Conservation (phyloP, 2,888 invertebrate species). For the Athetis lepigone region DNA sequence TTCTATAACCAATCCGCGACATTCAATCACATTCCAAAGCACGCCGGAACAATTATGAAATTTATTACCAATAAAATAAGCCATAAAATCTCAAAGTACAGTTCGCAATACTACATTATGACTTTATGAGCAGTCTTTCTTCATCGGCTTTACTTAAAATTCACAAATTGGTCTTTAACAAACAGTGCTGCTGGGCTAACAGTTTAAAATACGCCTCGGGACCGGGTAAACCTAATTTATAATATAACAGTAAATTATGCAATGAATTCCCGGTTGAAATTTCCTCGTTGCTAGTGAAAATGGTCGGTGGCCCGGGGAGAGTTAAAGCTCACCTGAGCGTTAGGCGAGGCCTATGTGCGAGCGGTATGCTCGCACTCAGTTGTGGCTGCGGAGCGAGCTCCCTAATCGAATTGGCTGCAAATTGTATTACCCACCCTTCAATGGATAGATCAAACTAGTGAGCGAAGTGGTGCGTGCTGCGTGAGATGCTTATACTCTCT, state of each 20-base stretch:
- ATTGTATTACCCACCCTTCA: constrained; percentile 65
- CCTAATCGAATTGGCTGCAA: constrained; percentile 61
- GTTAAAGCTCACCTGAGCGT: constrained; percentile 71
- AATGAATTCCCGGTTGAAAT: constrained; percentile 77
- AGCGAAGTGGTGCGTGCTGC: constrained; percentile 52
- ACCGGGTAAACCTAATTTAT: constrained; percentile 76
- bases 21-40: constrained; percentile 39
- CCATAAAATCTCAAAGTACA: constrained; percentile 62
- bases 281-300: constrained; percentile 73
- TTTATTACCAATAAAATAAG: constrained; percentile 52
- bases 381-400: constrained; percentile 54
- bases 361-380: constrained; percentile 53
- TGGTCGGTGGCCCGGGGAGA: constrained; percentile 68
- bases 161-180: constrained; percentile 76
- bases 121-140: constrained; percentile 66
- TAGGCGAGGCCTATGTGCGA: constrained; percentile 40
- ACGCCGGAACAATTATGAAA: constrained; percentile 52
- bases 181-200: constrained; percentile 70
- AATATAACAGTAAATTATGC: constrained; percentile 80
- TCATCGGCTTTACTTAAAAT: constrained; percentile 69
- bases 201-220: constrained; percentile 74
- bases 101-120: constrained; percentile 64
- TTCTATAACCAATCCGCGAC: constrained; percentile 39
- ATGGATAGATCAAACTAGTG: constrained; percentile 61
- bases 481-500: constrained; percentile 33